Conservation (phyloP, 2,113 vertebrate genomes). For the Strix uralensis region DNA sequence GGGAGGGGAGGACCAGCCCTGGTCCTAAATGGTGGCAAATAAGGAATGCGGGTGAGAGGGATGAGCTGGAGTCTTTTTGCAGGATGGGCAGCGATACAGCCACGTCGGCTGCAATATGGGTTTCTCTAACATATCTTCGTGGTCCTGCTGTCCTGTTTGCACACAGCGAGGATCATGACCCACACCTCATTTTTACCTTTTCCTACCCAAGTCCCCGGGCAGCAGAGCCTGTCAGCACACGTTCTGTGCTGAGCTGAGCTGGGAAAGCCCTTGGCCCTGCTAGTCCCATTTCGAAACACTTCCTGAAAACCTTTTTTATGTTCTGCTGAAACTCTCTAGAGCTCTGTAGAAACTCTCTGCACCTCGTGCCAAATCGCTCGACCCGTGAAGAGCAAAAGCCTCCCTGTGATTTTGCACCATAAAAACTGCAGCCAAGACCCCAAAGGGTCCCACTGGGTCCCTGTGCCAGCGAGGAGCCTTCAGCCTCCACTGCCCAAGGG, state of each 20-base stretch:
- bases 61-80: not conserved
- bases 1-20: not conserved
- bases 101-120: accelerated
- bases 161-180: not conserved
- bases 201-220: accelerated
- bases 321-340: not conserved
- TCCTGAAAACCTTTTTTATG: not conserved
- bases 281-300: not conserved
- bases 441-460: not conserved
- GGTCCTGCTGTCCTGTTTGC: not conserved
- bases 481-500: not conserved
- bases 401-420: not conserved
- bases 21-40: not conserved
- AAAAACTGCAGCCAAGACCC: not conserved
- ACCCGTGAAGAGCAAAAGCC: not conserved
- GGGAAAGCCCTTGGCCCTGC: not conserved
- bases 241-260: accelerated
- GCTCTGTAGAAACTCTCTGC: too few species aligned
- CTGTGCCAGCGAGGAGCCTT: not conserved
- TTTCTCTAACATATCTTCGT: not conserved
- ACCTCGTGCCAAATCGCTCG: accelerated
- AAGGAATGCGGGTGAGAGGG: not conserved
- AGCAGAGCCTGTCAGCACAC: not conserved
- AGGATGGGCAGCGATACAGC: not conserved
- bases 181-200: not conserved